Percentiles rank a stretch among this genome's conserved stretches.
phyloP scores from a whole-genome alignment of 53 echinoderm and acorn worm genomes.

The Holothuria scabra region DNA sequence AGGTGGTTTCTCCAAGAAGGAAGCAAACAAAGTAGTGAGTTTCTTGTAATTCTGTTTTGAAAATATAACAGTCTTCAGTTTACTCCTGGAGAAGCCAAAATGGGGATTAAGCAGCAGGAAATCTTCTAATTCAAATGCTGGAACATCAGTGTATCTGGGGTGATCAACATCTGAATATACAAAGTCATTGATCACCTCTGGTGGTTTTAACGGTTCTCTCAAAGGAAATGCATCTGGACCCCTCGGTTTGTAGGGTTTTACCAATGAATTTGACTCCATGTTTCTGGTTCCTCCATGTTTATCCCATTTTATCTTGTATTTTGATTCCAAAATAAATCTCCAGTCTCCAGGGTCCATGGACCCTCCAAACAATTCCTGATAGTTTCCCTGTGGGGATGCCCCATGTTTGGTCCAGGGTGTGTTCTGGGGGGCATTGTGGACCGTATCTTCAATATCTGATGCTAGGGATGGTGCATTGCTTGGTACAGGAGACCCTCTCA shows the following conservation, averaged over 20 bases:
- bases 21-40: slow-evolving; percentile 93
- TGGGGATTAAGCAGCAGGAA: slow-evolving; percentile 68
- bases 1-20: slow-evolving; percentile 65
- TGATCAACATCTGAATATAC: slow-evolving; percentile 81
- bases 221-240: slow-evolving; percentile 93
- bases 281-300: slow-evolving; percentile 53
- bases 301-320: slow-evolving; percentile 67
- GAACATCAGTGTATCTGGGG: slow-evolving; percentile 63
- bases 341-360: slow-evolving; percentile 60
- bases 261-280: slow-evolving; percentile 73
- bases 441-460: slow-evolving; percentile 73
- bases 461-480: slow-evolving; percentile 84
- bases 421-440: slow-evolving; percentile 79
- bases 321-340: slow-evolving; percentile 79
- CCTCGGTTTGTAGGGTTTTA: slow-evolving; percentile 90
- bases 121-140: slow-evolving; percentile 84
- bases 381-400: slow-evolving; percentile 35
- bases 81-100: slow-evolving; percentile 58
- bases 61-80: slow-evolving; percentile 74
- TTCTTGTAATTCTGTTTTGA: slow-evolving; percentile 98
- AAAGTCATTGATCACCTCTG: slow-evolving; percentile 77
- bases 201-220: slow-evolving; percentile 68
- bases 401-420: slow-evolving; percentile 68
- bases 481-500: slow-evolving; percentile 68
- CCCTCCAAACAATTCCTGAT: slow-evolving; percentile 15